Evolutionary conservation across 2,888 invertebrate species (phyloP).

Genomic region (Venusia cambrica): DNA sequence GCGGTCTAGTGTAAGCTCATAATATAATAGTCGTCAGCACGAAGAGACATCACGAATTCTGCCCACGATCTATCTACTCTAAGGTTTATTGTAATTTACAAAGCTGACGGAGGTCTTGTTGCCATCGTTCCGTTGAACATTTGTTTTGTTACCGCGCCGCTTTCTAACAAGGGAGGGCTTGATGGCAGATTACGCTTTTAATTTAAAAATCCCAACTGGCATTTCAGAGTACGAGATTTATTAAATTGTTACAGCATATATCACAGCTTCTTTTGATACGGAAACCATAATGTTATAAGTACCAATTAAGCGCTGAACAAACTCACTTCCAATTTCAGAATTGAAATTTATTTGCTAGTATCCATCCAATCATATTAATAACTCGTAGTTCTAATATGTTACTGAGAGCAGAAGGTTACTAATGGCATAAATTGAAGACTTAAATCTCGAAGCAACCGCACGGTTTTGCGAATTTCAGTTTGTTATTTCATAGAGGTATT

Average conservation of each 20-base stretch:
- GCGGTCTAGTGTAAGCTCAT: slow-evolving; percentile 58
- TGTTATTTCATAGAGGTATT: slow-evolving; percentile 50
- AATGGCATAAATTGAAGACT: slow-evolving; percentile 72
- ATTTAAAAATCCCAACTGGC: slow-evolving; percentile 25
- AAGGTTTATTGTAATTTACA: slow-evolving; percentile 78
- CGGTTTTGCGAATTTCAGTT: slow-evolving; percentile 74
- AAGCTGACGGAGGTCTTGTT: slow-evolving; percentile 71
- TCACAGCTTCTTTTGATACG: slow-evolving; percentile 25
- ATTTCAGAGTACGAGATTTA: slow-evolving; percentile 16
- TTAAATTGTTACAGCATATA: slow-evolving; percentile 24
- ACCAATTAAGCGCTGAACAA: slow-evolving; percentile 43
- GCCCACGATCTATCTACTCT: slow-evolving; percentile 65
- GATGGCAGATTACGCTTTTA: slow-evolving; percentile 40
- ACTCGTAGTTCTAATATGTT: too few relatives aligned
- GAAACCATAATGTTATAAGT: slow-evolving; percentile 29
- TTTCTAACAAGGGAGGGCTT: slow-evolving; percentile 34
- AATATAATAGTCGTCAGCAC: slow-evolving; percentile 62
- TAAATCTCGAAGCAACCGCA: slow-evolving; percentile 60
- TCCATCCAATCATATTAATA: slow-evolving; percentile 43
- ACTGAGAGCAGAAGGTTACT: slow-evolving; percentile 59
- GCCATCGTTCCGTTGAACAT: slow-evolving; percentile 59
- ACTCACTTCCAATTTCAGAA: slow-evolving; percentile 47
- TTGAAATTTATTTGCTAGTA: slow-evolving; percentile 43
- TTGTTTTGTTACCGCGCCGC: slow-evolving; percentile 55
- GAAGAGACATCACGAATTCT: slow-evolving; percentile 66